Evolutionary conservation across 2,797 vertebrate genomes (phyloP).

Genomic region (Babyrousa celebensis): DNA sequence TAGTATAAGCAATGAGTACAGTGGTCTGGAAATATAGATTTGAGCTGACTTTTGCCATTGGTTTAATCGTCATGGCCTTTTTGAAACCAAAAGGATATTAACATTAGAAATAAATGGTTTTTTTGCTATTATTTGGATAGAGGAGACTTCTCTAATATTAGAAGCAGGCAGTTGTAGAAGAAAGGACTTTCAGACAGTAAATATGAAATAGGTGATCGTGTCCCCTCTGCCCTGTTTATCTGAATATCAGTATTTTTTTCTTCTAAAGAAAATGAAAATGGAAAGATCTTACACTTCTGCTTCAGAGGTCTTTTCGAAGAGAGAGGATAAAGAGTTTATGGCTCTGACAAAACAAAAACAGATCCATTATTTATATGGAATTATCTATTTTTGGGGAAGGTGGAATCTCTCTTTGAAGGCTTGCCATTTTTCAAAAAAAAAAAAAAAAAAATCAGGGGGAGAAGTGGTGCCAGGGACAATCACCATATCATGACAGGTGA

Average conservation of each 20-base stretch:
- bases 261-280: constrained; percentile 3
- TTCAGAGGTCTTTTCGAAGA: constrained; percentile 35
- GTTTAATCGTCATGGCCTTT: constrained; percentile 57
- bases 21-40: constrained; percentile 11
- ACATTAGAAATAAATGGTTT: background rate
- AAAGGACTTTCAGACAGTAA: background rate
- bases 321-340: background rate
- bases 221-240: background rate
- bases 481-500: background rate
- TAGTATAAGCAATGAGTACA: constrained; percentile 10
- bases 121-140: constrained; percentile 50
- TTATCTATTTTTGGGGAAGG: background rate
- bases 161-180: background rate
- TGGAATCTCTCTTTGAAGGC: background rate
- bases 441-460: background rate
- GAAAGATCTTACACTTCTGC: background rate
- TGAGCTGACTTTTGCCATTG: constrained; percentile 36
- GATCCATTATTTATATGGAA: background rate
- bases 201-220: background rate
- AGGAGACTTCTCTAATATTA: background rate
- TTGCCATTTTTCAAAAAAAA: constrained; percentile 16
- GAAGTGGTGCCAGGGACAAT: background rate
- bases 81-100: constrained; percentile 62
- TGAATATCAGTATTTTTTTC: background rate
- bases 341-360: background rate